Percentiles rank a stretch among this genome's conserved stretches.
Conservation (phyloP, 2,888 invertebrate genomes). For the Leucoptera coffeella region DNA sequence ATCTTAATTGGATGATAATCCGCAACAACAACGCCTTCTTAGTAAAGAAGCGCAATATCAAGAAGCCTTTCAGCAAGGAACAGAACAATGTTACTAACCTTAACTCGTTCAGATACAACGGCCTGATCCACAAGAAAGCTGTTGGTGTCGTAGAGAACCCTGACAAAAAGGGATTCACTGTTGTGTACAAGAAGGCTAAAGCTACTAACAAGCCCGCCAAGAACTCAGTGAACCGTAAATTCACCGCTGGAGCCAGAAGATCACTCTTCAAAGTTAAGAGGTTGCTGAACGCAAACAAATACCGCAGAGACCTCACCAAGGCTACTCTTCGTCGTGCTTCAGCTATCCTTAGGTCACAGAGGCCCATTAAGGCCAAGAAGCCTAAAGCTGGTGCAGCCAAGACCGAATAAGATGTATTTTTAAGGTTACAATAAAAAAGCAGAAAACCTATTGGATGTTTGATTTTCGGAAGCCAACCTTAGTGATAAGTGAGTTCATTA, state of each 20-base stretch:
- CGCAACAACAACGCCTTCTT: constrained; percentile 83
- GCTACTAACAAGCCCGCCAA: constrained; percentile 71
- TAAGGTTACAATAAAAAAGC: constrained; percentile 33
- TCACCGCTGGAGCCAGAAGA: constrained; percentile 85
- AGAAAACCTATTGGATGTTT: constrained; percentile 12
- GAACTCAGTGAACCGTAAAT: constrained; percentile 65
- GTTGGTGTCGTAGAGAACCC: constrained; percentile 80
- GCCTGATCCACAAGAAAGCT: constrained; percentile 86
- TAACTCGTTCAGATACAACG: constrained; percentile 91
- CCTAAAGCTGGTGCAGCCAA: constrained; percentile 67
- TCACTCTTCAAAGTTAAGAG: constrained; percentile 81
- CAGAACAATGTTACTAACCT: constrained; percentile 89
- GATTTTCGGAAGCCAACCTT: too few species aligned
- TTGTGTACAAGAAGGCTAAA: constrained; percentile 74
- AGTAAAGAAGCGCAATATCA: constrained; percentile 75
- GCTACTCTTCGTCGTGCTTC: constrained; percentile 89
- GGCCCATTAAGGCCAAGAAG: constrained; percentile 78
- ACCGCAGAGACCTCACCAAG: constrained; percentile 84
- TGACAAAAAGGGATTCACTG: constrained; percentile 91
- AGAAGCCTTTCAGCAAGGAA: constrained; percentile 84
- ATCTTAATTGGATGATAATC: constrained; percentile 84
- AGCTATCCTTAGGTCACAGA: constrained; percentile 88
- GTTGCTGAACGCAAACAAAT: constrained; percentile 72
- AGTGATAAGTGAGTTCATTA: too few species aligned
- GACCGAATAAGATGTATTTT: constrained; percentile 62